Conservation (phyloP, 2,888 invertebrate species). For the Hoplodrina blanda region DNA sequence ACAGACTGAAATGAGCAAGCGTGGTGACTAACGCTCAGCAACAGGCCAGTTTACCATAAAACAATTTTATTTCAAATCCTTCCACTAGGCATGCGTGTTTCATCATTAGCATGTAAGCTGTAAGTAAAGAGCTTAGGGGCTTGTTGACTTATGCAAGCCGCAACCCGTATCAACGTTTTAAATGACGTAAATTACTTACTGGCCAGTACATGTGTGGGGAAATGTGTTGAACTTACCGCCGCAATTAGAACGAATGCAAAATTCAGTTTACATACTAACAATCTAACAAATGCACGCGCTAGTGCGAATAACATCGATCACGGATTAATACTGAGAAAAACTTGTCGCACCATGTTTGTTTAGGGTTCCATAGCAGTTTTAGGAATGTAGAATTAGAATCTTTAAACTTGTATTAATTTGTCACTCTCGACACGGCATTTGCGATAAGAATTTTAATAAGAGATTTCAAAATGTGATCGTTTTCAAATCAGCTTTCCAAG, state of each 20-base stretch:
- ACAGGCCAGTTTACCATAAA: constrained; percentile 10
- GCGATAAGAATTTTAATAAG: not conserved
- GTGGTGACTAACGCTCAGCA: not conserved
- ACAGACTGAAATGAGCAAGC: not conserved
- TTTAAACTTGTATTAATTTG: not conserved
- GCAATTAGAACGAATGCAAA: constrained; percentile 66
- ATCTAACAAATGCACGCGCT: constrained; percentile 27
- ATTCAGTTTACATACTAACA: constrained; percentile 39
- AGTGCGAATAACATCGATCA: constrained; percentile 35
- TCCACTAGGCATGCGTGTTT: constrained; percentile 67
- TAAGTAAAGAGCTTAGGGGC: constrained; percentile 82
- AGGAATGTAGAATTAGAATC: not conserved
- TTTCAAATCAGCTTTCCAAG: not conserved
- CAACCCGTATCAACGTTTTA: constrained; percentile 69
- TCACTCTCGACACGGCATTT: not conserved
- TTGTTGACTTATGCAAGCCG: constrained; percentile 81
- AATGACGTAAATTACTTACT: constrained; percentile 79
- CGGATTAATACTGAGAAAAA: constrained; percentile 34
- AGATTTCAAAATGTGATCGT: not conserved
- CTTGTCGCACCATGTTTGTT: constrained; percentile 12
- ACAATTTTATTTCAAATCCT: constrained; percentile 66
- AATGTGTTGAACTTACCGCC: constrained; percentile 66
- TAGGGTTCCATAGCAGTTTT: not conserved
- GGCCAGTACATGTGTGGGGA: constrained; percentile 77
- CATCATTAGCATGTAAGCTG: constrained; percentile 82